phyloP scores from a whole-genome alignment of 2,888 invertebrate species.

The Hesperia comma region DNA sequence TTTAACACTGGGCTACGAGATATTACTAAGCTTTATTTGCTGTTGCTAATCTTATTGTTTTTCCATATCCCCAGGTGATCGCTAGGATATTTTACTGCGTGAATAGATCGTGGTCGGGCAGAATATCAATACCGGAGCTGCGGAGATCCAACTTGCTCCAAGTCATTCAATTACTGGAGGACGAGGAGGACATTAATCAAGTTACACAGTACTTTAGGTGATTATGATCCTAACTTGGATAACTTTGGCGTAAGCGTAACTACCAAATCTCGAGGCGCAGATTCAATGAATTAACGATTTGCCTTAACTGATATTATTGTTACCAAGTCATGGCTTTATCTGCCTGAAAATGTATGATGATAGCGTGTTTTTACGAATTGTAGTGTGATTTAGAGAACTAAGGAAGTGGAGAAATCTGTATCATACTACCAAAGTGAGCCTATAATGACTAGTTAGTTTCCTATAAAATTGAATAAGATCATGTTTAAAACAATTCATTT shows the following conservation, averaged over 20 bases:
- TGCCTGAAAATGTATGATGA: too few species aligned
- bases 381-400: too few species aligned
- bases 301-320: neutral
- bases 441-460: too few species aligned
- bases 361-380: too few species aligned
- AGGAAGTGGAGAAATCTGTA: too few species aligned
- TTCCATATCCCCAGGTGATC: slow-evolving; percentile 90
- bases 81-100: slow-evolving; percentile 99
- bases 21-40: too few species aligned
- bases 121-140: slow-evolving; percentile 94
- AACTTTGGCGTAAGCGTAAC: neutral
- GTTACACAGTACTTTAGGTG: slow-evolving; percentile 90
- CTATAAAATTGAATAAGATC: too few species aligned
- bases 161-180: slow-evolving; percentile 92
- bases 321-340: too few species aligned
- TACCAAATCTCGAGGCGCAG: neutral
- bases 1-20: too few species aligned
- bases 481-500: too few species aligned
- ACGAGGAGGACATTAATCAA: slow-evolving; percentile 99
- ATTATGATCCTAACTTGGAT: slow-evolving; percentile 17
- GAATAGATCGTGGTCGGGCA: slow-evolving; percentile 98
- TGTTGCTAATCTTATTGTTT: slow-evolving; percentile 21
- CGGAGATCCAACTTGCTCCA: slow-evolving; percentile 95
- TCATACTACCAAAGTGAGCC: too few species aligned
- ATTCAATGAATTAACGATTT: neutral